phyloP scores from a whole-genome alignment of 2,113 vertebrate species.

The Morphnarchus princeps region DNA sequence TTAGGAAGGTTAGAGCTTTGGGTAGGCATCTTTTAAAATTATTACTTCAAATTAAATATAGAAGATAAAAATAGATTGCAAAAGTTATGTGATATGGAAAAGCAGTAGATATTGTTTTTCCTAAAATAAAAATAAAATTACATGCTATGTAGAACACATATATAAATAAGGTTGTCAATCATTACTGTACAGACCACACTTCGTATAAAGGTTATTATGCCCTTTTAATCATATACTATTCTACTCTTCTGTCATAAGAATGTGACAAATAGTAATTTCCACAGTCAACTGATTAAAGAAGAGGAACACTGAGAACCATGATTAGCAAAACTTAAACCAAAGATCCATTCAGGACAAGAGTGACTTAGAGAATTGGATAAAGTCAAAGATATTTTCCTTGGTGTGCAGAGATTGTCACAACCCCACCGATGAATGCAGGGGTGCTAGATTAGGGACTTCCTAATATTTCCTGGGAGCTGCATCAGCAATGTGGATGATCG shows the following conservation, averaged over 20 bases:
- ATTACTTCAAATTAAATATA: not conserved
- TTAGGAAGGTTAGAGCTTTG: not conserved
- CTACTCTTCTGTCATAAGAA: not conserved
- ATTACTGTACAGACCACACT: not conserved
- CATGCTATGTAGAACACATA: not conserved
- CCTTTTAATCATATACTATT: not conserved
- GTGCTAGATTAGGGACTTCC: not conserved
- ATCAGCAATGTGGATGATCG: not conserved
- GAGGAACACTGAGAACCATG: not conserved
- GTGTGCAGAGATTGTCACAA: not conserved
- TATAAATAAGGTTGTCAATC: not conserved
- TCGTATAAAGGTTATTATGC: not conserved
- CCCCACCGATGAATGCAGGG: not conserved
- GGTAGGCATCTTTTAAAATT: not conserved
- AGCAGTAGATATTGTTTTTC: not conserved
- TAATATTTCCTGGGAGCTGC: not conserved
- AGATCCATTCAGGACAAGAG: not conserved
- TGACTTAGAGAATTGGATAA: not conserved
- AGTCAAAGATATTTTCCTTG: not conserved
- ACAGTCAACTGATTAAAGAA: not conserved
- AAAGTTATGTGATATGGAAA: not conserved
- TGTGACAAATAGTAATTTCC: not conserved
- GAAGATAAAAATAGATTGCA: not conserved
- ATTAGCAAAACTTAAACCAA: not conserved
- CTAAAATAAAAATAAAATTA: not conserved